Evolutionary conservation across 2,888 invertebrate genomes (phyloP).

Genomic region (Apodemia zela): DNA sequence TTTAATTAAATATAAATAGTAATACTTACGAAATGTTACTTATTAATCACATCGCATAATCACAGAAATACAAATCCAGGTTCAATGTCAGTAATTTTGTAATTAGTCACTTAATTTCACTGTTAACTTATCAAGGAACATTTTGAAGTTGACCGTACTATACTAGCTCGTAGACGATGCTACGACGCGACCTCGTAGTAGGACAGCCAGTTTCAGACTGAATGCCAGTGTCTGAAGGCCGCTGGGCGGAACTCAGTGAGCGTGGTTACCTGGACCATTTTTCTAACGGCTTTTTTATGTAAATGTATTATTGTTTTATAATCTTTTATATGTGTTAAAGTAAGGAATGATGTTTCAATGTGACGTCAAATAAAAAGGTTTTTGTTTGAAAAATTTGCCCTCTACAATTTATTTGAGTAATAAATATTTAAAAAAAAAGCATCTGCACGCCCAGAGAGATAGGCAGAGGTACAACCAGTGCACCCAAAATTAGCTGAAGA

Average conservation of each 20-base stretch:
- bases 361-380: neutral
- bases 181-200: slow-evolving; percentile 39
- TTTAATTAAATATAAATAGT: neutral
- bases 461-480: too few species aligned
- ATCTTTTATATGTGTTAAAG: neutral
- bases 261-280: slow-evolving; percentile 30
- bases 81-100: slow-evolving; percentile 41
- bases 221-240: slow-evolving; percentile 36
- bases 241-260: slow-evolving; percentile 37
- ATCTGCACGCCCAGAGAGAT: too few species aligned
- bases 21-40: slow-evolving; percentile 49
- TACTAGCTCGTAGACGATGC: slow-evolving; percentile 35
- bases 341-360: neutral
- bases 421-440: too few species aligned
- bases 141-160: slow-evolving; percentile 60
- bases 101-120: slow-evolving; percentile 58
- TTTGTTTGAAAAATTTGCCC: neutral
- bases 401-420: neutral
- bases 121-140: slow-evolving; percentile 44
- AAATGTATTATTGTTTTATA: slow-evolving; percentile 9
- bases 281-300: slow-evolving; percentile 12
- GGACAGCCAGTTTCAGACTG: slow-evolving; percentile 51
- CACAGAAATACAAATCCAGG: slow-evolving; percentile 52
- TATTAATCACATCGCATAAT: slow-evolving; percentile 67
- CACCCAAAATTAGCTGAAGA: too few species aligned